These are phyloP conservation scores for Chaunax sp. DNA, from an alignment of 2,797 vertebrate genomes.

Conservation along the genomic window DNA sequence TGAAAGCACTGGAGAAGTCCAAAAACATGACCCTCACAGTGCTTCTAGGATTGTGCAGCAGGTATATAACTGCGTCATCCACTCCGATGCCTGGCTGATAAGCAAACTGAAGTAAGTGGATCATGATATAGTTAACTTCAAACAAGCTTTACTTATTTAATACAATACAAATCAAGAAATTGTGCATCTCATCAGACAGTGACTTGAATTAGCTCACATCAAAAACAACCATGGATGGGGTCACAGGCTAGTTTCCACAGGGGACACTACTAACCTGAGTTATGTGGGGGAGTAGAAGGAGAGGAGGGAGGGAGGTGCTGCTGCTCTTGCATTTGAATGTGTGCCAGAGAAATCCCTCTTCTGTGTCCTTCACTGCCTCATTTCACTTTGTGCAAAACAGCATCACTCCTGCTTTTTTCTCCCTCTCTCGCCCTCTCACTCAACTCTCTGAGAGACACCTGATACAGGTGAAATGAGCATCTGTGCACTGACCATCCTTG, in stretches of 20 bases:
- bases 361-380: constrained; percentile 73
- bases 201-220: constrained; percentile 58
- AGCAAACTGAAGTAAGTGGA: no score
- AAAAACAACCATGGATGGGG: constrained; percentile 40
- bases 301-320: constrained; percentile 30
- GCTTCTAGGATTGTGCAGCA: no score
- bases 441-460: constrained; percentile 54
- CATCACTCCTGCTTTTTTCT: constrained; percentile 32
- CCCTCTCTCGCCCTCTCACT: not conserved
- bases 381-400: constrained; percentile 71
- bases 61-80: no score
- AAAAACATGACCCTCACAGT: no score
- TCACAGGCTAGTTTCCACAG: constrained; percentile 57
- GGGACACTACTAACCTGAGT: constrained; percentile 49
- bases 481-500: constrained; percentile 38
- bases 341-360: constrained; percentile 72
- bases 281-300: constrained; percentile 21
- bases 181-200: constrained; percentile 48
- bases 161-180: no score
- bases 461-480: constrained; percentile 59
- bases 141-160: no score
- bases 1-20: no score
- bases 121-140: no score
- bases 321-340: constrained; percentile 68
- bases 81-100: no score